Evolutionary conservation across 2,113 vertebrate species (phyloP), one percentile per base, ranked within the genome.

Genomic region (Benitochromis conjunctus): DNA sequence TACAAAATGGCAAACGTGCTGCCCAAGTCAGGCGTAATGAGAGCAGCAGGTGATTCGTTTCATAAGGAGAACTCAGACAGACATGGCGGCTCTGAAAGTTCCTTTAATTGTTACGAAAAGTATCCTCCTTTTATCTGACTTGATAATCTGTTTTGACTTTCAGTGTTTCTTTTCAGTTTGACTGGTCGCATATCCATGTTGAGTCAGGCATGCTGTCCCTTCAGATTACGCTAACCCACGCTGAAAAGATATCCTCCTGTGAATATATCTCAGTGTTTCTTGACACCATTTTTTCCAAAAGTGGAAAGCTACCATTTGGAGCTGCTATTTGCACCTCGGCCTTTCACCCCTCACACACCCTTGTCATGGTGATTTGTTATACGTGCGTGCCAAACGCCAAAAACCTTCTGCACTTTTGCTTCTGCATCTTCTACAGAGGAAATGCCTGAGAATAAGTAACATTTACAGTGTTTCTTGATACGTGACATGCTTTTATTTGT

Each of bases 201-300:
- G 78, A 13, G 56, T 82, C 81, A 80, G 41, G 53, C 55, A 84
- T 9, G 62, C 76, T 10, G 7, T 46, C 80, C 11, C 56, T 77
- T 76, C 46, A 82, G 21, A 46, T 48, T 77, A 48, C 46, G 53
- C 58, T 69, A 79, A 84, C 55, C 5, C 12, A 78, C 62, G 82
- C 54, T 66, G 74, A 88, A 89, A 92, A 87, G 82, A 87, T 24
- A 87, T 79, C n/a, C 36, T 38, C 36, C 21, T 83, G 86, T 79
- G 76, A 71, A 71, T 82, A 74, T 81, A 80, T 88, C 34, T 86
- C 77, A 2, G 10, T 43, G 53, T 81, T 80, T 69, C 84, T 86
- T 88, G 60, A 82, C 91, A 87, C 77, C 84, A 24, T 46, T 81
- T 88, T 79, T 89, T 92, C 91, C 86, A 84, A 87, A 94, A 92